Base-by-base conservation (phyloP, 2,797 vertebrate genomes). In the Hozukius guyotensis region DNA sequence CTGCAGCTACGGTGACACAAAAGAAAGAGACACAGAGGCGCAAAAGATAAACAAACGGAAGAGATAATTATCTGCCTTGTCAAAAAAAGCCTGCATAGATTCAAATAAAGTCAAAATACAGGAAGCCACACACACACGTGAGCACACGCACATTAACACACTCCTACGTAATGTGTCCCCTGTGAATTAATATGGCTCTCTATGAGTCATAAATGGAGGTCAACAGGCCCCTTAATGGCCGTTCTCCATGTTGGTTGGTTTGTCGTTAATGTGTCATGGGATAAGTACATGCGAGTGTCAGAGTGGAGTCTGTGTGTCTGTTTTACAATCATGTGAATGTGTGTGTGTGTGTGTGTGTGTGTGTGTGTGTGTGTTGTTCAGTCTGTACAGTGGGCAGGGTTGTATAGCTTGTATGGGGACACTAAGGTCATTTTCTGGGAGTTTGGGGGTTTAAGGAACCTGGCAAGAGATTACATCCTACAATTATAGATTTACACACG, bases 131-230 rank as follows among this genome's bases (percentile, higher is more conserved):
- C 63, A 64, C 63, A 73, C 52, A 77, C 53, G 31, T 66, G 27
- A 49, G 36, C 25, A 69, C 22, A 22, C 78, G 76, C 36, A 78
- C 25, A 84, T 55, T 63, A 65, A 80, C 82, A 80, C 66, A 57
- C 53, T 71, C 42, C 8, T 52, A 27, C 84, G 67, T 72, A 79
- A 88, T 78, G 78, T 78, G 79, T 92, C 89, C 70, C 86, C 29
- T 22, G 82, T 84, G 90, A 88, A 90, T 89, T 82, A 90, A 78
- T 77, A 49, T 59, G 67, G 70, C 72, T 86, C 75, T 87, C 75
- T 42, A 81, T 89, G 88, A 90, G 88, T 81, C 83, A 89, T 89
- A 91, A 92, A 92, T 89, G 80, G 89, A 75, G 87, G 89, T 89
- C 89, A 90, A 82, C 59, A 83, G 85, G 84, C 72, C 89, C 72